These are phyloP conservation scores for Tachina grossa DNA, from an alignment of 2,888 invertebrate species.

Conservation along the genomic window DNA sequence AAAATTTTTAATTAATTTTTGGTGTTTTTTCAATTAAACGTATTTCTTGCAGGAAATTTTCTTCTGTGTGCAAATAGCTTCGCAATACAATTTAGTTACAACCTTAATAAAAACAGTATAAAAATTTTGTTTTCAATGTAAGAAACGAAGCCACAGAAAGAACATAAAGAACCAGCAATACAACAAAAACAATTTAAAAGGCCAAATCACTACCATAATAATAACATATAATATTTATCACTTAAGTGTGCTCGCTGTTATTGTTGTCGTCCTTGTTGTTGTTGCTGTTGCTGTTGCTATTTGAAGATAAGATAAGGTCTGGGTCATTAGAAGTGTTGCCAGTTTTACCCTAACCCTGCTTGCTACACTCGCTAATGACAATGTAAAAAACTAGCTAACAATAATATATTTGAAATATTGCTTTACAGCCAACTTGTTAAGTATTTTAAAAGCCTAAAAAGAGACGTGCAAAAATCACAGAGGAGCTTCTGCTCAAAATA, in stretches of 20 bases:
- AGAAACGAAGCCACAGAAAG: background rate
- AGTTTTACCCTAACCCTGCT: background rate
- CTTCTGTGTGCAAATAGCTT: too few relatives aligned
- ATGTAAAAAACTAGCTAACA: constrained; percentile 28
- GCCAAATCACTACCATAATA: constrained; percentile 30
- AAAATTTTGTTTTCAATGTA: background rate
- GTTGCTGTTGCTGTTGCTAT: constrained; percentile 16
- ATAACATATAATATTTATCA: constrained; percentile 35
- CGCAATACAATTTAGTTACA: constrained; percentile 13
- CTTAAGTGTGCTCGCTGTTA: background rate
- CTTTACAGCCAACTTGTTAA: constrained; percentile 10
- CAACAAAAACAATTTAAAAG: background rate
- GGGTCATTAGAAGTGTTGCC: constrained; percentile 22
- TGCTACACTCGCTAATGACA: constrained; percentile 23
- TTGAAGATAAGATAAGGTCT: constrained; percentile 53
- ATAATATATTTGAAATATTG: constrained; percentile 37
- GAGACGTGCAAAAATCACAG: background rate
- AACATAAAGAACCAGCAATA: constrained; percentile 3
- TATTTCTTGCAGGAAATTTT: too few relatives aligned
- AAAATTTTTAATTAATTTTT: too few relatives aligned
- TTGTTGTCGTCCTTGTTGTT: too few relatives aligned
- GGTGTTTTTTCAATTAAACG: too few relatives aligned
- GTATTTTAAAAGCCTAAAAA: background rate
- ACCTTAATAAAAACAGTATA: background rate
- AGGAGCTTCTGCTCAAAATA: background rate